Evolutionary conservation across 2,113 vertebrate genomes (phyloP), one percentile per base, ranked within the genome.

Genomic region (Lepidiolamprologus cunningtoni): DNA sequence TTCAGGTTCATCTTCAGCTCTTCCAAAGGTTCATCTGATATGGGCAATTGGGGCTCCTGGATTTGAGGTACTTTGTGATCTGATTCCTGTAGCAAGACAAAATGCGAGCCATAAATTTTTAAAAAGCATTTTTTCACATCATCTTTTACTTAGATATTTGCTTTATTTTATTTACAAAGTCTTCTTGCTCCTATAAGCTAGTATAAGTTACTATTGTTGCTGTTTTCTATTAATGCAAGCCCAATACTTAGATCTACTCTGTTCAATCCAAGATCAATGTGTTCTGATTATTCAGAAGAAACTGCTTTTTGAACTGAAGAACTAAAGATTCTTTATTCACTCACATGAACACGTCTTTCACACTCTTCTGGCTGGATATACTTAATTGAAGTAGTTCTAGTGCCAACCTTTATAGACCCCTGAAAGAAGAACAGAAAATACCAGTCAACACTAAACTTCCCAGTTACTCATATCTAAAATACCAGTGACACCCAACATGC

Each of bases 381-480:
- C 94, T 97, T 98, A 91, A 99, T 96, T 73, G 96, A 97, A 55
- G 98, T 96, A 26, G 97, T 97, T 95, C 97, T 98, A 94, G 96
- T 97, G 94, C 97, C 97, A 84, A 99, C 98, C 85, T 97, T 96
- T 92, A 99, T 96, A 93, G 96, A 97, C 85, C 98, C 98, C 98
- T 99, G 97, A 94, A 97, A 97, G 94, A 95, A 95, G n/a, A 92
- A 93, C 50, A 94, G 17, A 82, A 47, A 54, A 45, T 28, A 84
- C 10, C 14, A 76, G 21, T 92, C 17, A 93, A 79, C 26, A 85
- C 21, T 23, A 9, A 6, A 35, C 2, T 42, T 66, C 73, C 19
- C 9, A 47, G 19, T n/a, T 28, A 73, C 33, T 55, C n/a, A 37
- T 16, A 50, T 82, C 63, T 82, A 84, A 82, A 83, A 90, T 78